Percentiles rank a stretch among this genome's conserved stretches.
phyloP scores from a whole-genome alignment of 2,797 vertebrate genomes.

The Pyrocephalus nanus region DNA sequence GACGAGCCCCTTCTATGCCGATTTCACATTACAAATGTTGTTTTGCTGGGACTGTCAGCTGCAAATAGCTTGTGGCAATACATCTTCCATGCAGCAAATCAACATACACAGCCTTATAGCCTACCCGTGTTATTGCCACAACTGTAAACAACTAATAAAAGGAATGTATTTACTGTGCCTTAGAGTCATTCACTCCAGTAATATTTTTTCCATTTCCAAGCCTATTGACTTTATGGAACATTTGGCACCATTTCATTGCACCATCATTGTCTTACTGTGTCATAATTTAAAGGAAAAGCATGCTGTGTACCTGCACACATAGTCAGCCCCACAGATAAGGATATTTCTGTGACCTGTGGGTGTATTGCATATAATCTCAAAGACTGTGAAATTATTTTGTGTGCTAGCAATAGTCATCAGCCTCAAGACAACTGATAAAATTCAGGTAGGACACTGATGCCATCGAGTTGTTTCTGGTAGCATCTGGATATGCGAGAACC shows the following conservation, averaged over 20 bases:
- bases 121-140: conserved; percentile 48
- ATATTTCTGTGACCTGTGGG: neutral
- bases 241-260: neutral
- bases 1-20: conserved; percentile 9
- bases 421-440: neutral
- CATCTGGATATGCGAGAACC: neutral
- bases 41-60: conserved; percentile 48
- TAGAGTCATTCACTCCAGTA: conserved; percentile 18
- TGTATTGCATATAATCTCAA: neutral
- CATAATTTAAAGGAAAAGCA: neutral
- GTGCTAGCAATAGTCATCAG: neutral
- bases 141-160: conserved; percentile 67
- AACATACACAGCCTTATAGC: conserved; percentile 27
- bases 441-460: neutral
- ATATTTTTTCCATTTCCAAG: conserved; percentile 47
- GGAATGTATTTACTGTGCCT: conserved; percentile 51
- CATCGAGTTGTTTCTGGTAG: neutral
- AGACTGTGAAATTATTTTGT: neutral
- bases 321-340: neutral
- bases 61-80: conserved; percentile 55
- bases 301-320: neutral
- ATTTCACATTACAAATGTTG: conserved; percentile 51
- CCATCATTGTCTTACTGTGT: neutral
- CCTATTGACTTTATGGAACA: conserved; percentile 32
- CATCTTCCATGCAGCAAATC: conserved; percentile 51